Evolutionary conservation across 2,797 vertebrate species (phyloP), one percentile per base, ranked within the genome.

Genomic region (Poecilia picta): DNA sequence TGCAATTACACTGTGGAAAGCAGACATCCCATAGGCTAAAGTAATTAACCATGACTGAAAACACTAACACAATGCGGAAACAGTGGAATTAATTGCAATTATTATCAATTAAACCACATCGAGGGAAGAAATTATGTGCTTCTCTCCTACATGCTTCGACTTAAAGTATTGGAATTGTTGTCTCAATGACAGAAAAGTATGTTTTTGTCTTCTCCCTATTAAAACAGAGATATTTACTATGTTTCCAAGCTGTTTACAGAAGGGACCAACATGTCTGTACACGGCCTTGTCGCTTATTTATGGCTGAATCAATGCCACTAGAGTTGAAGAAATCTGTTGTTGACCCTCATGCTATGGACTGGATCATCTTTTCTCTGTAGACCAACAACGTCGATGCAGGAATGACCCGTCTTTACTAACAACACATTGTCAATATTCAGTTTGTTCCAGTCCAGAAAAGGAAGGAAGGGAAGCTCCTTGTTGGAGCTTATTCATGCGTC

Each of bases 61-160:
- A 90, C 83, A 81, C 84, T 86, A 79, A 83, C 84, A 88, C 86
- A 81, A 81, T 5, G 7, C 75, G 79, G 62, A 90, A 88, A 91
- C 90, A 91, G 86, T 89, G 78, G 81, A 87, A 90, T 89, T 86
- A 90, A 94, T 92, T 90, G 85, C 84, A 91, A 83, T 90, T 80
- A 94, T 94, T 93, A 93, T 83, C 90, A 91, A 94, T 93, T 94
- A 87, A 89, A 91, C 73, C 46, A 87, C 76, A 83, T 89, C 81
- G 79, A 68, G 81, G 81, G 8, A 55, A 78, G 49, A 86, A 75
- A 55, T 72, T 8, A 28, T 77, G 57, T 53, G 78, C 85, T 78
- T 81, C 20, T 87, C 5, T 73, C 83, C 20, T 74, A 86, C 16
- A 25, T 8, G 33, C 41, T 73, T 83, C 76, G 64, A 81, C 77